Conservation (phyloP, 1,140 invertebrate genomes). For the Octopus sinensis region DNA sequence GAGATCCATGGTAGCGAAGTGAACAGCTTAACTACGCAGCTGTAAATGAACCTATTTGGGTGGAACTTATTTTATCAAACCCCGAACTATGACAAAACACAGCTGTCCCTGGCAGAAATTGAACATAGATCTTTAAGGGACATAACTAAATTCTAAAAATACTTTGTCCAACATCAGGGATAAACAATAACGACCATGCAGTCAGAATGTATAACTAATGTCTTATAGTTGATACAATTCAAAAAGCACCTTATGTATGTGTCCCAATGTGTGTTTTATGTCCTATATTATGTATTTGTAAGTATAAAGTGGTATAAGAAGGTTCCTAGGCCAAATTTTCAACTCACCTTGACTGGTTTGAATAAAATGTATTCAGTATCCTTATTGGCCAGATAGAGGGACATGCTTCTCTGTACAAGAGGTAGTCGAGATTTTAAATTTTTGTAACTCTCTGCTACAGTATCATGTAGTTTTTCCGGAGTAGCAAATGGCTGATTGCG, state of each 20-base stretch:
- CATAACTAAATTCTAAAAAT: too few species aligned
- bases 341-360: slow-evolving; percentile 77
- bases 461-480: slow-evolving; percentile 56
- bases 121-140: too few species aligned
- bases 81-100: too few species aligned
- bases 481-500: slow-evolving; percentile 59
- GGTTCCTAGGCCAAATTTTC: not conserved
- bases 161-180: not conserved
- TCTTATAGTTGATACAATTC: not conserved
- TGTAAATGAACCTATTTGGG: too few species aligned
- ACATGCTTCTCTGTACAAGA: slow-evolving; percentile 80
- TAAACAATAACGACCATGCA: not conserved
- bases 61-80: too few species aligned
- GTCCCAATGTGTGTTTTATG: not conserved
- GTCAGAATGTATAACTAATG: not conserved
- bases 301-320: not conserved
- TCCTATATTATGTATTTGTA: not conserved
- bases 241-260: not conserved
- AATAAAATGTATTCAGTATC: slow-evolving; percentile 96
- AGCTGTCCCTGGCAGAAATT: too few species aligned
- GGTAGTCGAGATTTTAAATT: slow-evolving; percentile 78
- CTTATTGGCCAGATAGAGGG: slow-evolving; percentile 90
- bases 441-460: slow-evolving; percentile 61
- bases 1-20: too few species aligned
- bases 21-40: too few species aligned